These are phyloP conservation scores for Tokudaia muenninki DNA, from an alignment of 2,797 vertebrate species.

Conservation along the genomic window DNA sequence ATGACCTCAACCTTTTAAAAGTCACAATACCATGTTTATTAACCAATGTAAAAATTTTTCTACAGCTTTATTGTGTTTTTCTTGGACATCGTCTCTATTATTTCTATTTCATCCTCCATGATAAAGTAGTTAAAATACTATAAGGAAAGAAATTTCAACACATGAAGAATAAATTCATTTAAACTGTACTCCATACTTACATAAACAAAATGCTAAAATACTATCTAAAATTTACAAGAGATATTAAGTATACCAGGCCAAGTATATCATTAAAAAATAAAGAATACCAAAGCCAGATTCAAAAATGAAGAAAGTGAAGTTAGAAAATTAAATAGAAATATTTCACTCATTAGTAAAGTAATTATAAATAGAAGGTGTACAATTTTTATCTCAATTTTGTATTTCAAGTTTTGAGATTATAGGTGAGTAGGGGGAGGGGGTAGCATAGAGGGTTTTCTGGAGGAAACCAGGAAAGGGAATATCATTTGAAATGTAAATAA, in stretches of 20 bases:
- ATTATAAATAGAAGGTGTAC: too few relatives aligned
- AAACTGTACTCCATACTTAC: background rate
- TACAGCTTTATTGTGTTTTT: background rate
- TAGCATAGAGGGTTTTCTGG: too few relatives aligned
- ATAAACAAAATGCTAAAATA: background rate
- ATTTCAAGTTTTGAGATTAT: background rate
- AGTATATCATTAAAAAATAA: background rate
- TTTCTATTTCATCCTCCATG: background rate
- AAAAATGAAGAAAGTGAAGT: background rate
- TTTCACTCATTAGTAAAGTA: background rate
- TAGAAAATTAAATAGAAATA: background rate
- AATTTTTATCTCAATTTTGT: background rate
- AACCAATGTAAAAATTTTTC: background rate
- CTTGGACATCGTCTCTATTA: background rate
- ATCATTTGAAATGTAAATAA: too few relatives aligned
- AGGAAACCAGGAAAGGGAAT: too few relatives aligned
- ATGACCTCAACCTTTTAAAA: background rate
- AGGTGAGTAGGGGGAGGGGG: background rate
- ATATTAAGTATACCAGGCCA: background rate
- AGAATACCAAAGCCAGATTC: background rate
- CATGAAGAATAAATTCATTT: background rate
- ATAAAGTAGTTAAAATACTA: background rate
- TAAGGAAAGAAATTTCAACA: background rate
- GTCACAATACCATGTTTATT: background rate
- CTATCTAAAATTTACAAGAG: background rate